Conservation (phyloP, 2,888 invertebrate genomes). For the Platycheirus albimanus region DNA sequence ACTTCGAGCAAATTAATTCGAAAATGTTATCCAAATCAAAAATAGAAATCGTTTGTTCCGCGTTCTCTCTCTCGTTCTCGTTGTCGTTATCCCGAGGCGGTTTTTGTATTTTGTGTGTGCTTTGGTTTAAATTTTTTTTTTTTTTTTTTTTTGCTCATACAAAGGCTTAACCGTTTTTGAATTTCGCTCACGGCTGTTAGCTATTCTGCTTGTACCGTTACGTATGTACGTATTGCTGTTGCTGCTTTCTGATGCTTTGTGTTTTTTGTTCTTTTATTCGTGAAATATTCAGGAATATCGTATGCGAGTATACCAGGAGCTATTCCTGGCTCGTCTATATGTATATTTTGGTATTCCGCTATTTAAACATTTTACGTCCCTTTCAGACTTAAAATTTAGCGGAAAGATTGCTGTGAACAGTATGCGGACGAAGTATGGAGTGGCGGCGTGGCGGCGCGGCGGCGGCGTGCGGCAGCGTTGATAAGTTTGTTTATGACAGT, state of each 20-base stretch:
- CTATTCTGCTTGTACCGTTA: slow-evolving; percentile 7
- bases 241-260: slow-evolving; percentile 11
- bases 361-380: slow-evolving; percentile 26
- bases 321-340: background rate
- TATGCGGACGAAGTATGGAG: background rate
- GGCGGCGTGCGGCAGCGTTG: slow-evolving; percentile 4
- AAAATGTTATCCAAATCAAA: slow-evolving; percentile 57
- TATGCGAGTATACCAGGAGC: background rate
- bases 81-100: slow-evolving; percentile 30
- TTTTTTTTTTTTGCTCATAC: background rate
- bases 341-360: slow-evolving; percentile 30
- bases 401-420: background rate
- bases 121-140: background rate
- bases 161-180: slow-evolving; percentile 17
- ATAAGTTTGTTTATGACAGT: slow-evolving; percentile 66
- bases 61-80: background rate
- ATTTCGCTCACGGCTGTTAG: slow-evolving; percentile 26
- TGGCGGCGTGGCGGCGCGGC: background rate
- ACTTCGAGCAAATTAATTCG: slow-evolving; percentile 61
- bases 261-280: slow-evolving; percentile 1
- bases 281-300: slow-evolving; percentile 15
- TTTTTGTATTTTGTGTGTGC: slow-evolving; percentile 19
- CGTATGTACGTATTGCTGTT: background rate
- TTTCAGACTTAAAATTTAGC: slow-evolving; percentile 21
- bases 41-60: slow-evolving; percentile 33